Percentiles rank a stretch among this genome's conserved stretches.
Evolutionary conservation across 2,888 invertebrate genomes (phyloP).

Genomic region (Orthosia cruda): DNA sequence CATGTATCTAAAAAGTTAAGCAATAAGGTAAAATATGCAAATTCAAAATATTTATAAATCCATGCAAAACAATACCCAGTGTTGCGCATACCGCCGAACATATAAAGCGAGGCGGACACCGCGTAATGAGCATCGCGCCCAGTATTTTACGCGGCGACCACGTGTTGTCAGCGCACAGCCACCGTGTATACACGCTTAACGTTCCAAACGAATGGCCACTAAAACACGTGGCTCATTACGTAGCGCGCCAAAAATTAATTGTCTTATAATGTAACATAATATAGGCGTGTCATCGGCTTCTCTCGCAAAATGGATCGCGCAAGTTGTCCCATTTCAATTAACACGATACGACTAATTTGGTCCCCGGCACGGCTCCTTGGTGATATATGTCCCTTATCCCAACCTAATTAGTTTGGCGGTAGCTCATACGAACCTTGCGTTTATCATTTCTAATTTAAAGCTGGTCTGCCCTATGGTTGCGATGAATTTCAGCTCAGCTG

Average conservation of each 20-base stretch:
- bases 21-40: constrained; percentile 14
- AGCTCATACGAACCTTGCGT: constrained; percentile 66
- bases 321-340: constrained; percentile 70
- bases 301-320: constrained; percentile 62
- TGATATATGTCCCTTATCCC: constrained; percentile 73
- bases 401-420: constrained; percentile 71
- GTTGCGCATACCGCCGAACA: constrained; percentile 24
- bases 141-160: constrained; percentile 62
- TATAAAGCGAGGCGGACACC: constrained; percentile 35
- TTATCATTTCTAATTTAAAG: constrained; percentile 68
- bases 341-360: constrained; percentile 70
- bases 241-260: constrained; percentile 68
- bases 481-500: constrained; percentile 48
- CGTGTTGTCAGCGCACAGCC: constrained; percentile 61
- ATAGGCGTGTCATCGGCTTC: constrained; percentile 67
- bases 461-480: constrained; percentile 50
- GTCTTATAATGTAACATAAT: constrained; percentile 68
- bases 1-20: too few species aligned
- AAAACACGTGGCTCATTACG: constrained; percentile 71
- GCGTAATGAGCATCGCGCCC: constrained; percentile 52
- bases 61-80: constrained; percentile 26
- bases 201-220: constrained; percentile 65
- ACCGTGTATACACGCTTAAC: constrained; percentile 58
- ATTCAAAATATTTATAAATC: constrained; percentile 28
- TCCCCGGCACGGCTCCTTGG: constrained; percentile 62